Percentiles rank a stretch among this genome's conserved stretches.
phyloP scores from a whole-genome alignment of 1,140 invertebrate species.

The Agrilus planipennis region DNA sequence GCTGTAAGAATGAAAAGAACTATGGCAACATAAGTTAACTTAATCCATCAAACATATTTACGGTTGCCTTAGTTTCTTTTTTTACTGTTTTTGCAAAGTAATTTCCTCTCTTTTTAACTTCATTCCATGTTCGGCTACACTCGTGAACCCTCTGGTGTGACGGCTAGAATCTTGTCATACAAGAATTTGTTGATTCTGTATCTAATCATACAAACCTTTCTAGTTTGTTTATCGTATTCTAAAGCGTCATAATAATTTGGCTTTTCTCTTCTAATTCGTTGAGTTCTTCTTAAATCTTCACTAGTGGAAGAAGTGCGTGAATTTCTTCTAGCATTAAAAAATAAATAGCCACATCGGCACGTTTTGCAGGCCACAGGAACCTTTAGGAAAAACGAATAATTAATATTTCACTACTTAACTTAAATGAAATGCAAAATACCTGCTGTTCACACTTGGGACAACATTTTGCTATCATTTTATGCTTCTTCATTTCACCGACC shows the following conservation, averaged over 20 bases:
- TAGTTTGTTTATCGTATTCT: slow-evolving; percentile 59
- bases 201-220: no score
- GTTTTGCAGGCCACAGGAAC: slow-evolving; percentile 70
- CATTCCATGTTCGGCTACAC: no score
- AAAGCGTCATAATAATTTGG: slow-evolving; percentile 75
- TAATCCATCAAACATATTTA: background rate
- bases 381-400: slow-evolving; percentile 32
- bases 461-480: slow-evolving; percentile 46
- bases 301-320: slow-evolving; percentile 32
- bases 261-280: slow-evolving; percentile 61
- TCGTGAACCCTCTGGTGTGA: no score
- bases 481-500: slow-evolving; percentile 24
- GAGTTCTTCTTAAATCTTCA: slow-evolving; percentile 50
- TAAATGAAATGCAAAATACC: slow-evolving; percentile 29
- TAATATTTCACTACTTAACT: background rate
- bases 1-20: no score
- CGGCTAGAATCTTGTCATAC: no score
- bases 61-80: background rate
- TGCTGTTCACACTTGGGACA: slow-evolving; percentile 50
- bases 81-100: no score
- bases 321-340: slow-evolving; percentile 55
- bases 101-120: no score
- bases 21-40: no score
- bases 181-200: background rate
- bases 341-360: slow-evolving; percentile 66